These are phyloP conservation scores for Periophthalmus magnuspinnatus DNA, from an alignment of 2,797 vertebrate genomes.

Conservation along the genomic window DNA sequence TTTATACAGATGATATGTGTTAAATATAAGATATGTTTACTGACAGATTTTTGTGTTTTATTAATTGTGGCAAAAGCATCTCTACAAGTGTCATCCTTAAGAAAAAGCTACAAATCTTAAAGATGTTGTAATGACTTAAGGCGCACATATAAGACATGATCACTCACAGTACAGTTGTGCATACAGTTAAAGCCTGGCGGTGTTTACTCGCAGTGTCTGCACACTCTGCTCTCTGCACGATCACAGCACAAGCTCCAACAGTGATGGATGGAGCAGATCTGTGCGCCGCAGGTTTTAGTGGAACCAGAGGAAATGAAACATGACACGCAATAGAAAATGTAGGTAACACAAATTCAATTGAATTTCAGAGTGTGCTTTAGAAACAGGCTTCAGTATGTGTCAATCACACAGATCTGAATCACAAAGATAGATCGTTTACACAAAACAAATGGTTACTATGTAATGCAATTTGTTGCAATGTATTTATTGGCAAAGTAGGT, in stretches of 20 bases:
- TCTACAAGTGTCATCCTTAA: too few species aligned
- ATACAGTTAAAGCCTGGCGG: conserved; percentile 9
- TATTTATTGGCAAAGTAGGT: not conserved
- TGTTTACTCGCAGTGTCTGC: conserved; percentile 21
- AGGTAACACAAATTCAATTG: conserved; percentile 14
- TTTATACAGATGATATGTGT: not conserved
- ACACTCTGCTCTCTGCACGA: conserved; percentile 17
- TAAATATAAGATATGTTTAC: not conserved
- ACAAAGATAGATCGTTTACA: not conserved
- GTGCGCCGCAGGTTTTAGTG: conserved; percentile 21
- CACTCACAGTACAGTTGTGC: conserved; percentile 14
- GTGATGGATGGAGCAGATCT: conserved; percentile 48
- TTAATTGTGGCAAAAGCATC: too few species aligned
- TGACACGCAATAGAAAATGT: conserved; percentile 28
- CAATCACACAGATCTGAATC: too few species aligned
- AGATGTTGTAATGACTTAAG: not conserved
- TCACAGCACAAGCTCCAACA: conserved; percentile 14
- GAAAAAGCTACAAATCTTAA: not conserved
- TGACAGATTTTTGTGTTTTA: too few species aligned
- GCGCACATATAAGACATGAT: not conserved
- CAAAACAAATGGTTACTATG: not conserved
- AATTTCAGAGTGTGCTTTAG: conserved; percentile 15
- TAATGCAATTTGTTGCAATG: not conserved
- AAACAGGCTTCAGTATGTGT: not conserved
- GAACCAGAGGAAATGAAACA: conserved; percentile 51